A percentile compares a stretch with the other conserved stretches of the same genome.
Conservation (phyloP, 2,113 vertebrate species). For the Bufo gargarizans region DNA sequence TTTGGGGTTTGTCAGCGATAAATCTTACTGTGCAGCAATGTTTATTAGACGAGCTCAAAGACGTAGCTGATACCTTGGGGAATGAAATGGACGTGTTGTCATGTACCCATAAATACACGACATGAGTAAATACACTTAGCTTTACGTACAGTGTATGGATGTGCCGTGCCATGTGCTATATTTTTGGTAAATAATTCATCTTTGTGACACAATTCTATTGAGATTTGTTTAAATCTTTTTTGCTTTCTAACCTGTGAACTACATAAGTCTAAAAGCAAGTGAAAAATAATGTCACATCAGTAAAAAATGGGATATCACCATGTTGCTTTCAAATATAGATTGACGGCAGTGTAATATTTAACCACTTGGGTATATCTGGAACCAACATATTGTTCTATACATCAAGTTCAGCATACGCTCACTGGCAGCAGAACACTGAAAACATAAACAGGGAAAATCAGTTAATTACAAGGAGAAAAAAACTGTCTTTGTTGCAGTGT, state of each 20-base stretch:
- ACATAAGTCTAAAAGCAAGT: neutral
- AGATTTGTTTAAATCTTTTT: neutral
- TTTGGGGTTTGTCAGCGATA: too few species aligned
- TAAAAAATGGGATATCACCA: constrained; percentile 4
- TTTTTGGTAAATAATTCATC: neutral
- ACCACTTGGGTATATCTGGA: neutral
- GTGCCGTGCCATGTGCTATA: neutral
- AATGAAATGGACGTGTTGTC: neutral
- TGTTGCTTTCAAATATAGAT: neutral
- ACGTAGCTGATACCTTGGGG: neutral
- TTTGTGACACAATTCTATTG: neutral
- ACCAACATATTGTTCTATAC: constrained; percentile 32
- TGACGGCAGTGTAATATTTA: constrained; percentile 37
- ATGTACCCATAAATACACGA: neutral
- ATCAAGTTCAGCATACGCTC: constrained; percentile 84
- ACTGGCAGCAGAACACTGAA: constrained; percentile 88
- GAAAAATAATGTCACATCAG: neutral
- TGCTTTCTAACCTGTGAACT: neutral
- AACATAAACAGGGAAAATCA: constrained; percentile 98
- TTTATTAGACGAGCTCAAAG: neutral
- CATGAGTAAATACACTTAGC: neutral
- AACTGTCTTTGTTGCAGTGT: constrained; percentile 85
- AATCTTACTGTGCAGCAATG: too few species aligned
- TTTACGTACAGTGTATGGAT: neutral
- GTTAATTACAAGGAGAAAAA: constrained; percentile 86